Evolutionary conservation across 2,113 vertebrate genomes (phyloP).

Genomic region (Oryzias celebensis): DNA sequence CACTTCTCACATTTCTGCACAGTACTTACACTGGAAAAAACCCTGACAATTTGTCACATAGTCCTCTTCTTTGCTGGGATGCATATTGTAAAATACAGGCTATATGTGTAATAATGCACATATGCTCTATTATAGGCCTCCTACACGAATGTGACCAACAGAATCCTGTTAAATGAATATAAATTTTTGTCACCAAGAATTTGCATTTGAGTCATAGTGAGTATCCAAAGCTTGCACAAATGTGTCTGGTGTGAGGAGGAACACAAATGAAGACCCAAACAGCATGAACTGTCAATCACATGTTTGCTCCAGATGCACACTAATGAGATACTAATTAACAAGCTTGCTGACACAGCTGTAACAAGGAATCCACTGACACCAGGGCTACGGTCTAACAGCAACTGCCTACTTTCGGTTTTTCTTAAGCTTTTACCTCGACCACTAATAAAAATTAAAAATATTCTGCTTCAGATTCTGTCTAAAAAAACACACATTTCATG

Average conservation of each 20-base stretch:
- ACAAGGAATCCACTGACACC: constrained; percentile 25
- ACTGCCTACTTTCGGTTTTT: too few relatives aligned
- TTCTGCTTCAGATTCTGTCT: too few relatives aligned
- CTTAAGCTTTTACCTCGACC: too few relatives aligned
- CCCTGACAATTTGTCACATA: not conserved
- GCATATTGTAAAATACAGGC: not conserved
- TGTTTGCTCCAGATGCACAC: constrained; percentile 43
- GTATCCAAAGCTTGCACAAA: constrained; percentile 25
- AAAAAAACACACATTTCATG: too few relatives aligned
- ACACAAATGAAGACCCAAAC: constrained; percentile 29
- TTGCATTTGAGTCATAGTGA: too few relatives aligned
- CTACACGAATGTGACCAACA: too few relatives aligned
- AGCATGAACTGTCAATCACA: constrained; percentile 62
- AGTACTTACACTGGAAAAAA: not conserved
- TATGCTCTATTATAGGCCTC: too few relatives aligned
- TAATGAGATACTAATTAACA: constrained; percentile 68
- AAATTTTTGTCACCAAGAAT: too few relatives aligned
- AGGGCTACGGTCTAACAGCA: not conserved
- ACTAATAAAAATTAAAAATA: too few relatives aligned
- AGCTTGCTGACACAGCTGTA: constrained; percentile 61
- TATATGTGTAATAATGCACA: too few relatives aligned
- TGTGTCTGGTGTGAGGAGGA: not conserved
- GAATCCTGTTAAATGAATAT: too few relatives aligned
- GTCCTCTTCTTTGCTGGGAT: not conserved
- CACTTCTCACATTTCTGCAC: not conserved